Base-by-base conservation (phyloP, 2,113 vertebrate genomes). In the Natator depressus region DNA sequence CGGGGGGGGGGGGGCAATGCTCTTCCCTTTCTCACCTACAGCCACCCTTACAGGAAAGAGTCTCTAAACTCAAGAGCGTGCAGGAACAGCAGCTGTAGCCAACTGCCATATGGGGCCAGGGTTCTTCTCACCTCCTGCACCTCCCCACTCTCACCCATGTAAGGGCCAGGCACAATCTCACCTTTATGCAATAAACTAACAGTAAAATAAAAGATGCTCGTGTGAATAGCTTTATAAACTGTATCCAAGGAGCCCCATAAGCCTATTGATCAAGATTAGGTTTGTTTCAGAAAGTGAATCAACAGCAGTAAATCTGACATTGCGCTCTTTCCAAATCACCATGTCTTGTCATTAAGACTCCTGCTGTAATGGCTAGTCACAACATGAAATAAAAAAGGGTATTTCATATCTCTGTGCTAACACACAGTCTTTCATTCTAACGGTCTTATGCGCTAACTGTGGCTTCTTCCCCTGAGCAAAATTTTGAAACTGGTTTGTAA, bases 251-350 rank as follows among this genome's bases (percentile, higher is more conserved):
- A 92, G 81, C 87, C 42, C 65, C 87, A 94, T 93, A 94, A 91
- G 87, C 79, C 75, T 94, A 93, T 49, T 92, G 95, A 96, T 96
- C 90, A 96, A 92, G 90, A 94, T 96, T 85, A 97, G 94, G 88
- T 79, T 84, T 51, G 57, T 81, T 96, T 95, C 95, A 95, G 91
- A 89, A 96, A 94, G 0, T 88, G 96, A 93, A 95, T 85, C 93
- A 96, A 95, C 96, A 95, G 89, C 59, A 95, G 93, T 95, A 96
- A 96, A 96, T 94, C 93, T 95, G 89, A 85, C 3, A 29, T 79
- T 93, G 94, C 89, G 25, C 78, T 92, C 85, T 92, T 94, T 93
- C 94, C 88, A 85, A 93, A 96, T 88, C 83, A 85, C 92, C 20
- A 2, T 8, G 65, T 88, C 90, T 79, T 54, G 85, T 84, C 94